Percentiles rank a stretch among this genome's conserved stretches.
These are phyloP conservation scores for Cenopis cana DNA, from an alignment of 2,888 invertebrate species.

Conservation along the genomic window DNA sequence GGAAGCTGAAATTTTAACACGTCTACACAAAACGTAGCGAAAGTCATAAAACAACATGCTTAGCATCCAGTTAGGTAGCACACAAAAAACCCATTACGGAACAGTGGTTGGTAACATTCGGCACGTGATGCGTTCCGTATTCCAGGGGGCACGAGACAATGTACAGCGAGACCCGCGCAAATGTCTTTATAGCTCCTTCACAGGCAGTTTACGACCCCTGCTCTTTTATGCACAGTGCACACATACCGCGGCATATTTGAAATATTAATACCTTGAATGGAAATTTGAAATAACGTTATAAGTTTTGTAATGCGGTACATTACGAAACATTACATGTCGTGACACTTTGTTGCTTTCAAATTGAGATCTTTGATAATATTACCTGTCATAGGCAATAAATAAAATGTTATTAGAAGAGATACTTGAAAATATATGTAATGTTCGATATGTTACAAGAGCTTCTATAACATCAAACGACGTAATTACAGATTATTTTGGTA, in stretches of 20 bases:
- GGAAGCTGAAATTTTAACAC: constrained; percentile 19
- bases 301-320: constrained; percentile 22
- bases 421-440: too few relatives aligned
- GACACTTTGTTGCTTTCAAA: background rate
- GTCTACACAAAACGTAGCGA: constrained; percentile 8
- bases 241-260: constrained; percentile 30
- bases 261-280: constrained; percentile 30
- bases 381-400: too few relatives aligned
- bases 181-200: constrained; percentile 46
- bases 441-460: too few relatives aligned
- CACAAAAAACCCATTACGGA: constrained; percentile 41
- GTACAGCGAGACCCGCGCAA: constrained; percentile 39
- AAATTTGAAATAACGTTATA: constrained; percentile 15
- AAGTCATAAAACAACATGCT: constrained; percentile 27
- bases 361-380: background rate
- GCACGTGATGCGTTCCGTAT: constrained; percentile 44
- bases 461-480: too few relatives aligned
- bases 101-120: constrained; percentile 44
- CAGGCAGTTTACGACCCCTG: constrained; percentile 42
- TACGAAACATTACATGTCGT: background rate
- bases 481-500: too few relatives aligned
- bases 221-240: constrained; percentile 36
- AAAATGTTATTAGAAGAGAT: too few relatives aligned
- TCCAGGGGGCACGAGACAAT: constrained; percentile 39
- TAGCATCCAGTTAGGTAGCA: constrained; percentile 24